Base-by-base conservation (phyloP, 2,113 vertebrate species). In the Anser brachyrhynchus region DNA sequence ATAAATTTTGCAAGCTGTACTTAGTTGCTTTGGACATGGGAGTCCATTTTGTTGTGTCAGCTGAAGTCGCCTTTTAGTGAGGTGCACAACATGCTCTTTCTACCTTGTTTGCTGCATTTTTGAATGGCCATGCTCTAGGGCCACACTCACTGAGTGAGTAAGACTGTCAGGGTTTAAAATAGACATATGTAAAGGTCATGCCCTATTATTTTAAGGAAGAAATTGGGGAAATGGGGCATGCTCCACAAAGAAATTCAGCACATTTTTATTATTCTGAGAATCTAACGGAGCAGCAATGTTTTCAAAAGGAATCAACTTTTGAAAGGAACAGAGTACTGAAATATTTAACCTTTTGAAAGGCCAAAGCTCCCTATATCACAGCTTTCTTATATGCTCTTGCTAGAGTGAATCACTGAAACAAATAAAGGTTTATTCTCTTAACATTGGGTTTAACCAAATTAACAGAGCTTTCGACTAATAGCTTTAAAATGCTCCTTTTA, bases 271-370 rank as follows among this genome's bases (percentile, higher is more conserved):
- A 61, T 84, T 69, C 73, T 35, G 59, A 78, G 70, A 89, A 96
- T 73, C 64, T 93, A 88, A 83, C 59, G 77, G 71, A 90, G 64
- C 5, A 86, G 61, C 33, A 84, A 13, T 1, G 3, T 72, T 93
- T 93, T 89, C 85, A 84, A 96, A 95, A 90, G 73, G 72, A 72
- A 81, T 82, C 73, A 82, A 54, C 29, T 93, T 84, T 61, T 91
- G 28, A 69, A 73, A 84, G 62, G 70, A 91, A 88, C 1, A 80
- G 39, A 81, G 33, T 11, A 89, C 43, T 65, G 76, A 93, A 87
- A 87, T 93, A 79, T 64, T 89, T 79, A 92, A 92, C 90, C 57
- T 67, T 54, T 29, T 75, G 73, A 81, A 96, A 93, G 70, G 62
- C 33, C 43, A 74, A 70, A 51, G 33, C 57, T 89, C 49, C 44